Evolutionary conservation across 2,797 vertebrate genomes (phyloP), one percentile per base, ranked within the genome.

Genomic region (Geotrypetes seraphini): DNA sequence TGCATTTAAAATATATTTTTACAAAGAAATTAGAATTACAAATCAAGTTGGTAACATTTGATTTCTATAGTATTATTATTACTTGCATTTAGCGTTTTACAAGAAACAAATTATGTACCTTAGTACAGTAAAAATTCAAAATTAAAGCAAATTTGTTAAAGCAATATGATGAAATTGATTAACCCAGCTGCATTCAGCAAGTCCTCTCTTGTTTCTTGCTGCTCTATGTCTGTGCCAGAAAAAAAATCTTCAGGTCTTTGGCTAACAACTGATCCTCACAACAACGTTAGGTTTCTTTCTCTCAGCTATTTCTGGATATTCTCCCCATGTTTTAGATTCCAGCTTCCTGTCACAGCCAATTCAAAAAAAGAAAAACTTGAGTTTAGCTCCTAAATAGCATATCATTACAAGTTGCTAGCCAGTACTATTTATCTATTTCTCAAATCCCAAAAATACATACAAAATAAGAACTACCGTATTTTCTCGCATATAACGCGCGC

Each of bases 191-290:
- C 12, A 51, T 11, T 11, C 17, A 21, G 27, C 25, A 33, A 1
- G 12, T 45, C 25, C 47, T 37, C 33, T 42, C 44, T 19, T 43
- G 27, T 3, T 50, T 42, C 1, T 25, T 28, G 34, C 18, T 33
- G 20, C 30, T 41, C 20, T 27, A 31, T 47, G 14, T 19, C 41
- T 22, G 43, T 16, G 42, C 25, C 42, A 31, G 30, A 56, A 19
- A 24, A n/a, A n/a, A 16, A 17, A 25, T 7, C 41, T 39, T 38
- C 34, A 40, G 27, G 27, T 19, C 25, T 36, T 46, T 19, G 31
- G 32, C 35, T 35, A 44, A 33, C 38, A 53, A 16, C 3, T 12
- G 12, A 49, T 28, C 15, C 43, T 62, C 33, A 24, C 44, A 33
- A 50, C n/a, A 19, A 36, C 0, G 3, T 17, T 45, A 46, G 29